Percentiles rank a stretch among this genome's conserved stretches.
Conservation (phyloP, 1,140 invertebrate genomes). For the Heliconius himera region DNA sequence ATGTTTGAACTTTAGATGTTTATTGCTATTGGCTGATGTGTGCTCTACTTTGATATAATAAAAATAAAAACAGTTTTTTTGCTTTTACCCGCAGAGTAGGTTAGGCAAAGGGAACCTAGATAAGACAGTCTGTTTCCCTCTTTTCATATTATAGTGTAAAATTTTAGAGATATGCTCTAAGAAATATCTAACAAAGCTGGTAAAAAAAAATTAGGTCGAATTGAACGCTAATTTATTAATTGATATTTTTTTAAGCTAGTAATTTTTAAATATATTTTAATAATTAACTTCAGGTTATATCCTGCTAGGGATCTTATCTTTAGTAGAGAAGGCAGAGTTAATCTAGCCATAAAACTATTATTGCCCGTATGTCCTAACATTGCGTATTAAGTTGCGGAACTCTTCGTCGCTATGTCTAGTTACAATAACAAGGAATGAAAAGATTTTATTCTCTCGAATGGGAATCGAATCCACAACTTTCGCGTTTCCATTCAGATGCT, state of each 20-base stretch:
- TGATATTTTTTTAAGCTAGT: no score
- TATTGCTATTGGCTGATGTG: slow-evolving; percentile 32
- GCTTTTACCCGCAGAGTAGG: no score
- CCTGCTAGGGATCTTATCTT: no score
- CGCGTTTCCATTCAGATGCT: not conserved
- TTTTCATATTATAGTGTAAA: no score
- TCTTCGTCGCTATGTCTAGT: not conserved
- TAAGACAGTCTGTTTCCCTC: not conserved
- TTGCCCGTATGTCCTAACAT: not conserved
- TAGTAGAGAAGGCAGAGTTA: not conserved
- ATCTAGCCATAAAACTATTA: no score
- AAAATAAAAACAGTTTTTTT: no score
- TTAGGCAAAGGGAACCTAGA: not conserved
- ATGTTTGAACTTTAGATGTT: slow-evolving; percentile 60
- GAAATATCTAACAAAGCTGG: no score
- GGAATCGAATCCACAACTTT: not conserved
- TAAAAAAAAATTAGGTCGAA: no score
- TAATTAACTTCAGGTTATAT: no score
- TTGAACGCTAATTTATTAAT: no score
- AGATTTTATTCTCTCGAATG: not conserved
- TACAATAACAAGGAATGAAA: not conserved
- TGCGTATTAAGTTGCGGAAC: not conserved
- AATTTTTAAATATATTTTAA: no score
- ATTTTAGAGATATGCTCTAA: no score
- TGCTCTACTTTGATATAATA: slow-evolving; percentile 53